Percentiles rank a stretch among this genome's conserved stretches.
These are phyloP conservation scores for Danionella cerebrum DNA, from an alignment of 2,113 vertebrate genomes.

Conservation along the genomic window DNA sequence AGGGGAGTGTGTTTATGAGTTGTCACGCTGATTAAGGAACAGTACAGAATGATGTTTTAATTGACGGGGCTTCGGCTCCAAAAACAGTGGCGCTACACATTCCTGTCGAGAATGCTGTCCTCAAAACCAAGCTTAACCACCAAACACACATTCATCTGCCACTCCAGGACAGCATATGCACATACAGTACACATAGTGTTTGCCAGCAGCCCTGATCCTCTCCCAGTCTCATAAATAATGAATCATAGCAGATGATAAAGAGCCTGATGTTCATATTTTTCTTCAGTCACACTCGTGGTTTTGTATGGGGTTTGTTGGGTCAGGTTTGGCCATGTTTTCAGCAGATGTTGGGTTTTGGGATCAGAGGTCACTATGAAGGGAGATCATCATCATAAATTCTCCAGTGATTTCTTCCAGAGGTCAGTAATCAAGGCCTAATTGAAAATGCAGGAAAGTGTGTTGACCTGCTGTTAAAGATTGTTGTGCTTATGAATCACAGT, in stretches of 20 bases:
- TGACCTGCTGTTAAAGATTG: slow-evolving; percentile 20
- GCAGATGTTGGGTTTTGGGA: background rate
- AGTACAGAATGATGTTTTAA: slow-evolving; percentile 7
- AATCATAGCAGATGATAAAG: background rate
- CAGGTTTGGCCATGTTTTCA: background rate
- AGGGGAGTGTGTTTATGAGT: slow-evolving; percentile 28
- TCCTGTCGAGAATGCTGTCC: background rate
- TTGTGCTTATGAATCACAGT: slow-evolving; percentile 37
- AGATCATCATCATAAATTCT: background rate
- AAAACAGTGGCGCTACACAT: slow-evolving; percentile 28
- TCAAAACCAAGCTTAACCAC: background rate
- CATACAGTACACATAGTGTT: background rate
- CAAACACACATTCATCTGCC: background rate
- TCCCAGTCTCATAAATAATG: slow-evolving; percentile 7
- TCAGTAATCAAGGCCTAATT: slow-evolving; percentile 5
- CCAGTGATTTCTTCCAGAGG: background rate
- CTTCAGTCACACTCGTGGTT: background rate
- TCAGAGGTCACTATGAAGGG: slow-evolving; percentile 2
- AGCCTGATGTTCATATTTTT: background rate
- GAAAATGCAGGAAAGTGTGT: background rate
- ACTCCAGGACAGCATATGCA: background rate
- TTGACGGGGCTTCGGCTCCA: slow-evolving; percentile 3
- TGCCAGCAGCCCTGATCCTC: background rate
- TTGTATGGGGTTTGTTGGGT: background rate
- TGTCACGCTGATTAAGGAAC: background rate